phyloP scores from a whole-genome alignment of 2,888 invertebrate species.

The Ryuthela nishihirai region DNA sequence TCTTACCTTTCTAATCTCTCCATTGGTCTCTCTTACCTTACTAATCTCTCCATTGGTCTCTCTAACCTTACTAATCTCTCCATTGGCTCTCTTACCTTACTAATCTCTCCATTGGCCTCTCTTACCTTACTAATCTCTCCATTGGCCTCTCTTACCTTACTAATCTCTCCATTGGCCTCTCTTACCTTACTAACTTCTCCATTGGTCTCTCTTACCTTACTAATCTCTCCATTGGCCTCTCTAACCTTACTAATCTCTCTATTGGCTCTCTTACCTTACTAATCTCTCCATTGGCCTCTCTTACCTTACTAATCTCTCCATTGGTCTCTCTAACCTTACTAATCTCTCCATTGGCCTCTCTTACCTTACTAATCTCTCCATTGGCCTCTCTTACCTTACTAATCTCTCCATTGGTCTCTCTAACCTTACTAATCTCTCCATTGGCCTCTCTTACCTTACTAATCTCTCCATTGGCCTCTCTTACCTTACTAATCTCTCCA shows the following conservation, averaged over 20 bases:
- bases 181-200: neutral
- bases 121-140: neutral
- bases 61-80: neutral
- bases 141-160: neutral
- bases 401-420: neutral
- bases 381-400: neutral
- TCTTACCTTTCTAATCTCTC: neutral
- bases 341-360: neutral
- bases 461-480: neutral
- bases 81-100: neutral
- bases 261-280: neutral
- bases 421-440: neutral
- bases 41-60: neutral
- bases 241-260: neutral
- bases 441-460: neutral
- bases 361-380: neutral
- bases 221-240: neutral
- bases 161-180: neutral
- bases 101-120: neutral
- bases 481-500: too few relatives aligned
- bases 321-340: neutral
- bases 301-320: neutral
- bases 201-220: neutral
- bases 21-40: neutral
- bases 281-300: neutral